Evolutionary conservation across 2,888 invertebrate species (phyloP), one percentile per base, ranked within the genome.

Genomic region (Dryomyza anilis): DNA sequence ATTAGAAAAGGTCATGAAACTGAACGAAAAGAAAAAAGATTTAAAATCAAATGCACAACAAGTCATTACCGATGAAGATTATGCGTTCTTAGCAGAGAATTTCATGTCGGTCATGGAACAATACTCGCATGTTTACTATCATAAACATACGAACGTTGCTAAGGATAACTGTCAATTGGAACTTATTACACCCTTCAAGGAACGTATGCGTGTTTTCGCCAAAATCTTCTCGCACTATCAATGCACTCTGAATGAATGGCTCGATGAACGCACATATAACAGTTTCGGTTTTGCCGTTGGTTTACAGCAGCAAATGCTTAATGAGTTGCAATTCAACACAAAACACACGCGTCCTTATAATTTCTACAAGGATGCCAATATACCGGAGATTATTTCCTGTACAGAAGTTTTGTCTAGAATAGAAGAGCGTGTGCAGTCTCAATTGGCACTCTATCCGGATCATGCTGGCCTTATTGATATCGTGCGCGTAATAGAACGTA

Each of bases 401-500:
- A 85, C 88, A 10, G 88, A 90, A 1, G 82, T 95, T 6, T 81
- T 97, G 64, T 85, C 88, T 12, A 85, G 84, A 64, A 86, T 96
- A n/a, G 86, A 86, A 67, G 78, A 81, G 1, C 86, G 87, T 56
- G 87, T 92, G 0, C 81, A 84, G 10, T 86, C 87, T 52, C 83
- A 96, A 55, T 83, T 94, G 30, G 84, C 85, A 0, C 89, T 94
- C 72, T 97, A 95, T 93, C 93, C 96, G 0, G 95, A 94, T 69
- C 94, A 97, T 85, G 96, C 97, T 0, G 91, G 92, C 0, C 83
- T 98, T 39, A 87, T 88, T 76, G 91, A 93, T 83, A 91, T 93
- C 67, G 72, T 75, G 46, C 70, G 75, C 25, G 77, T 83, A 4
- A 85, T 87, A 69, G 83, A 85, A 6, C 88, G 93, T 65, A 87